Percentiles rank a stretch among this genome's conserved stretches.
Conservation (phyloP, 2,888 invertebrate genomes). For the Lasioglossum marginatum region DNA sequence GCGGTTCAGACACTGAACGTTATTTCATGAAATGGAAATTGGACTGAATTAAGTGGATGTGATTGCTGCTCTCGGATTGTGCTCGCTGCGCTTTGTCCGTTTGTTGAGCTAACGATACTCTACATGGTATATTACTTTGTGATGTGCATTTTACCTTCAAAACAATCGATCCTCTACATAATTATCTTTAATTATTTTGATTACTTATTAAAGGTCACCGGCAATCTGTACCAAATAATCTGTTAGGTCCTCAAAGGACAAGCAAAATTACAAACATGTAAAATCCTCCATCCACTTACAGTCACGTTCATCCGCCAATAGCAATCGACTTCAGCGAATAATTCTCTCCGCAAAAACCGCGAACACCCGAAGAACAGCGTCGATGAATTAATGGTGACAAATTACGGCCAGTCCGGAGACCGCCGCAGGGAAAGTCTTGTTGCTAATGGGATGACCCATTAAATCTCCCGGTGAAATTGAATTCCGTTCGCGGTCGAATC, state of each 20-base stretch:
- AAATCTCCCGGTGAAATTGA: not conserved
- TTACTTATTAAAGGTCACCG: not conserved
- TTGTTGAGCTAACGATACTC: not conserved
- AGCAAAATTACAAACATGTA: not conserved
- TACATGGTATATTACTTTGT: not conserved
- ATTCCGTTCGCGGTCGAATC: not conserved
- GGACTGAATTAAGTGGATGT: slow-evolving; percentile 10
- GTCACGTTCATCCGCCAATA: not conserved
- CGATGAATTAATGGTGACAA: slow-evolving; percentile 3
- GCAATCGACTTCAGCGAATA: not conserved
- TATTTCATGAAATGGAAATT: slow-evolving; percentile 44
- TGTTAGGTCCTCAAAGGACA: not conserved
- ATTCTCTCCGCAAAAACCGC: not conserved
- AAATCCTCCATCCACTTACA: not conserved
- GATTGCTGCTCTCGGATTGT: slow-evolving; percentile 3
- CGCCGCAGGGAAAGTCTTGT: not conserved
- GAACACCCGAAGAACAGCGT: not conserved
- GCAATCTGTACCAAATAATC: not conserved
- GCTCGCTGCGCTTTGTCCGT: not conserved
- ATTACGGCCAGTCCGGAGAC: not conserved
- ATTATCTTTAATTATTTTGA: not conserved
- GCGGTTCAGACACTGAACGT: slow-evolving; percentile 25
- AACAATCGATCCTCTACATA: not conserved
- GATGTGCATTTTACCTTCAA: not conserved
- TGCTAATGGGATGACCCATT: not conserved